A percentile compares a stretch with the other conserved stretches of the same genome.
phyloP scores from a whole-genome alignment of 1,140 invertebrate genomes.

The Ectropis grisescens region DNA sequence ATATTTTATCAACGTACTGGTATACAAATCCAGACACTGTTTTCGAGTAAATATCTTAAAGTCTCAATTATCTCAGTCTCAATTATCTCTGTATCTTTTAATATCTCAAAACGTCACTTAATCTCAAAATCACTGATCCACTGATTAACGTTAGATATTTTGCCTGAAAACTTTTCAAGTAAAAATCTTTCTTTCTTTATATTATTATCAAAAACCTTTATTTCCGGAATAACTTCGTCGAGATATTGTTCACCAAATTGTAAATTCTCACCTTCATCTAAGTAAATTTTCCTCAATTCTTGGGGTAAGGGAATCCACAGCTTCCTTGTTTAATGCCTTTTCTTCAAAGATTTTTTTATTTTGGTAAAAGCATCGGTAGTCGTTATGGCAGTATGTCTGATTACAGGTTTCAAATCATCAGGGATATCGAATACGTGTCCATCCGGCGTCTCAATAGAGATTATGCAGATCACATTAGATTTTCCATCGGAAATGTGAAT shows the following conservation, averaged over 20 bases:
- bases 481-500: slow-evolving; percentile 22
- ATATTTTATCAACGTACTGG: slow-evolving; percentile 26
- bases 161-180: slow-evolving; percentile 22
- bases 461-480: slow-evolving; percentile 26
- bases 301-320: slow-evolving; percentile 17
- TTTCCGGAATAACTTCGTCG: slow-evolving; percentile 16
- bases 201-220: slow-evolving; percentile 6
- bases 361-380: slow-evolving; percentile 5
- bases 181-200: slow-evolving; percentile 19
- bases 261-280: slow-evolving; percentile 29
- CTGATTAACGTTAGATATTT: slow-evolving; percentile 15
- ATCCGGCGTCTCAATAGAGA: slow-evolving; percentile 17
- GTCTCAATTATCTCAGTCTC: slow-evolving; percentile 25
- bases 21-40: slow-evolving; percentile 25
- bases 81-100: slow-evolving; percentile 22
- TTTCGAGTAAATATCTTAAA: slow-evolving; percentile 26
- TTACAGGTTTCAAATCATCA: slow-evolving; percentile 11
- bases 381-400: slow-evolving; percentile 10
- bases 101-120: slow-evolving; percentile 14
- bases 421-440: slow-evolving; percentile 13
- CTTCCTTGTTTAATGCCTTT: slow-evolving; percentile 15
- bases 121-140: slow-evolving; percentile 24
- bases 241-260: slow-evolving; percentile 28
- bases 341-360: slow-evolving; percentile 13
- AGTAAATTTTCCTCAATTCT: slow-evolving; percentile 19